A percentile compares a stretch with the other conserved stretches of the same genome.
phyloP scores from a whole-genome alignment of 2,888 invertebrate genomes.

The Drosophila melanosoma region DNA sequence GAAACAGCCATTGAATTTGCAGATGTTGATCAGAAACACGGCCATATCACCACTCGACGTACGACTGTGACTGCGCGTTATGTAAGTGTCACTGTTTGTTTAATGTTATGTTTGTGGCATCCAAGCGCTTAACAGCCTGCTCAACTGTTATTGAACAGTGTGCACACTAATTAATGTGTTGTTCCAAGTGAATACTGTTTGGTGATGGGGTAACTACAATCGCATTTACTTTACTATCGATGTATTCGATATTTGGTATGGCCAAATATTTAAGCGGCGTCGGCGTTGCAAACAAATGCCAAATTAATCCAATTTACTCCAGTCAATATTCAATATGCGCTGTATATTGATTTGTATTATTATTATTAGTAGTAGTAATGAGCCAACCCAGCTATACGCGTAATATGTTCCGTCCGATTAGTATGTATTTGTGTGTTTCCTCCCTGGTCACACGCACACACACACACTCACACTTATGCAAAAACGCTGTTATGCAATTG shows the following conservation, averaged over 20 bases:
- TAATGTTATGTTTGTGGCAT: slow-evolving; percentile 47
- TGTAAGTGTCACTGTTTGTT: slow-evolving; percentile 57
- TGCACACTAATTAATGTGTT: slow-evolving; percentile 47
- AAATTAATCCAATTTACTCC: slow-evolving; percentile 16
- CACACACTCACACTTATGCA: slow-evolving; percentile 67
- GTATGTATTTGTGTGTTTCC: slow-evolving; percentile 65
- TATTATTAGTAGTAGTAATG: slow-evolving; percentile 25
- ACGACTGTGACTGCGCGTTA: slow-evolving; percentile 82
- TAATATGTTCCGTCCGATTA: slow-evolving; percentile 39
- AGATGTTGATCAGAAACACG: slow-evolving; percentile 95
- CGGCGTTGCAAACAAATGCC: slow-evolving; percentile 8
- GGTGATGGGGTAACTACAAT: slow-evolving; percentile 42
- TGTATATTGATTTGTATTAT: slow-evolving; percentile 33
- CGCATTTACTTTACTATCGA: slow-evolving; percentile 54
- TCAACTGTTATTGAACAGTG: slow-evolving; percentile 48
- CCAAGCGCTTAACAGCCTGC: slow-evolving; percentile 40
- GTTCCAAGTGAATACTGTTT: slow-evolving; percentile 65
- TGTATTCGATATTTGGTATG: slow-evolving; percentile 48
- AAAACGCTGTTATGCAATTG: slow-evolving; percentile 83
- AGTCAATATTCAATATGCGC: slow-evolving; percentile 41
- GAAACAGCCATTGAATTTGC: slow-evolving; percentile 95
- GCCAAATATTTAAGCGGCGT: slow-evolving; percentile 39
- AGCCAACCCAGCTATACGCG: slow-evolving; percentile 24
- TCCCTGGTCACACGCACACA: slow-evolving; percentile 70
- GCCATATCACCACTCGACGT: slow-evolving; percentile 89